Evolutionary conservation across 2,888 invertebrate species (phyloP).

Genomic region (Hypena proboscidalis): DNA sequence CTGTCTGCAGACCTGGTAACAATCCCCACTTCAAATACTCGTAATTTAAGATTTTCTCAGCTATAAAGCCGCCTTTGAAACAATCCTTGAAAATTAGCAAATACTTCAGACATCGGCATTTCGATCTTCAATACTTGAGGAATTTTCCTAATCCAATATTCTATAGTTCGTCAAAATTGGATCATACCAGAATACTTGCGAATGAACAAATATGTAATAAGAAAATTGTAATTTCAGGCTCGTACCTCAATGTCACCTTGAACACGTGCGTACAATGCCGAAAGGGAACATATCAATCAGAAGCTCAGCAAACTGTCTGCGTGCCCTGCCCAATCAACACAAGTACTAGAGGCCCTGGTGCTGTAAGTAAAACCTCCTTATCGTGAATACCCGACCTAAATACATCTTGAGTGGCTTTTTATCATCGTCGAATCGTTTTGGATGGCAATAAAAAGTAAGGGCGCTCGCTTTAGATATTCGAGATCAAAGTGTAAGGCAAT

Average conservation of each 20-base stretch:
- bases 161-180: constrained; percentile 9
- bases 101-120: constrained; percentile 28
- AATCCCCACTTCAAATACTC: neutral
- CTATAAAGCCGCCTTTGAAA: constrained; percentile 20
- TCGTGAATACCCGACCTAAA: constrained; percentile 12
- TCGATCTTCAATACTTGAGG: constrained; percentile 19
- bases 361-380: constrained; percentile 85
- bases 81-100: constrained; percentile 44
- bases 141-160: constrained; percentile 16
- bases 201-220: neutral
- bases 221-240: constrained; percentile 78
- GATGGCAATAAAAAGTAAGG: constrained; percentile 24
- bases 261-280: constrained; percentile 95
- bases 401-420: constrained; percentile 24
- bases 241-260: constrained; percentile 93
- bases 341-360: constrained; percentile 93
- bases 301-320: constrained; percentile 94
- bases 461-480: constrained; percentile 22
- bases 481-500: constrained; percentile 24
- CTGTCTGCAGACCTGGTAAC: constrained; percentile 92
- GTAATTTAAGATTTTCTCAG: neutral
- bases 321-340: constrained; percentile 95
- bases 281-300: constrained; percentile 95
- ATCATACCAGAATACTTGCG: neutral
- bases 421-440: constrained; percentile 31